Evolutionary conservation across 2,797 vertebrate species (phyloP), one percentile per base, ranked within the genome.

Genomic region (Lacerta bilineata): DNA sequence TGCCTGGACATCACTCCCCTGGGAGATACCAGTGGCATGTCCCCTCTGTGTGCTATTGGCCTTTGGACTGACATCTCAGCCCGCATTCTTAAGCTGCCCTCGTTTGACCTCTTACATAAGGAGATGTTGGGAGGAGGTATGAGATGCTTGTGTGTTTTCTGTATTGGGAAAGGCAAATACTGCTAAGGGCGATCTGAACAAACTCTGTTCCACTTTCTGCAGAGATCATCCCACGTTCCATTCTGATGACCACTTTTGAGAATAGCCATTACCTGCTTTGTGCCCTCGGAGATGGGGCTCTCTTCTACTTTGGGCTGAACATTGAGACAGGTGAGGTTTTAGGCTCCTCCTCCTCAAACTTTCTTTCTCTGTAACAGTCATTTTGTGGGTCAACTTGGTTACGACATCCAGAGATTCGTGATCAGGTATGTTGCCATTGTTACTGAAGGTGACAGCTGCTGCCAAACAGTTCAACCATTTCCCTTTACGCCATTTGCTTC

Each of bases 201-300:
- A 39, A 1, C 18, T 39, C 25, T 5, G 77, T 89, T 75, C 75
- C 15, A 74, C 55, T 55, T 39, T n/a, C 87, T n/a, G 1, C 96
- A 99, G 99, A 99, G 95, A 99, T 99, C 91, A 99, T 99, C 90
- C 99, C 99, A 84, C 99, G 99, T 29, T 99, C 99, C 82, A 99
- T 99, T 95, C 97, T 99, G 94, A 99, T 99, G 99, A 99, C 99
- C 1, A 99, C 99, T 27, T 99, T 99, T 0, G 99, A 99, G 96
- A 99, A 98, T 87, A 99, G 98, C 96, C 99, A 99, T 94, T 99
- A 99, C 95, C 97, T 99, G 79, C 97, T 99, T 66, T 99, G 99
- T 85, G 99, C 99, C n/a, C 97, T 99, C 61, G 99, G 99, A 33
- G 99, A 99, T 0, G 99, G 99, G 3, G 99, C 99, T 0, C 98